Conservation (phyloP, 2,888 invertebrate species). For the Phymatocera aterrima region DNA sequence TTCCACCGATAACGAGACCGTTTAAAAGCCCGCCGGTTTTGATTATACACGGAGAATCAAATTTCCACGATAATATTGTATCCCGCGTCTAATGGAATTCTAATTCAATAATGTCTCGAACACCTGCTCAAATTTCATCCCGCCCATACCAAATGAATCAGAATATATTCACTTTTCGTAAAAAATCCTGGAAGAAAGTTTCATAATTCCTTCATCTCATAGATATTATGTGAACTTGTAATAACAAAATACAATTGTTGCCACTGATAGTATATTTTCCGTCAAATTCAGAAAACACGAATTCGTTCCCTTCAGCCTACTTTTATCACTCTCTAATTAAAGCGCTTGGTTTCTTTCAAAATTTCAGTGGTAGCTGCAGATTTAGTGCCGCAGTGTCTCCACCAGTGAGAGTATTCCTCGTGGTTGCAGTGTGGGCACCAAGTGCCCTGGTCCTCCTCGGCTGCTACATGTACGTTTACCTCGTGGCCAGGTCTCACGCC, state of each 20-base stretch:
- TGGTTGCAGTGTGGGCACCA: constrained; percentile 79
- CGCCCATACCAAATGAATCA: neutral
- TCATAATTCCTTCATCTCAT: too few species aligned
- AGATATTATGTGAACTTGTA: too few species aligned
- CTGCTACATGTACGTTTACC: constrained; percentile 81
- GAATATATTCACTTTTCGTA: neutral
- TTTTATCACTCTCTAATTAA: neutral
- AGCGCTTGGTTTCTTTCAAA: constrained; percentile 49
- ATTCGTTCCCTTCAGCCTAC: neutral
- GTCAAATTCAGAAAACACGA: neutral
- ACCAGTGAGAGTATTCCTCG: constrained; percentile 78
- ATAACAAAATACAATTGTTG: too few species aligned
- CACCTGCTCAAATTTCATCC: neutral
- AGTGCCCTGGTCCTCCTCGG: constrained; percentile 78
- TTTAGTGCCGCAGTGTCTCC: constrained; percentile 76
- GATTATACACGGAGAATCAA: neutral
- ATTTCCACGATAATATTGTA: neutral
- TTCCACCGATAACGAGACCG: neutral
- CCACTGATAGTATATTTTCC: neutral
- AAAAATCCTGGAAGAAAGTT: too few species aligned
- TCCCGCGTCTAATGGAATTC: neutral
- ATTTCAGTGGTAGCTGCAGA: constrained; percentile 75
- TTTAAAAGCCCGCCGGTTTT: neutral
- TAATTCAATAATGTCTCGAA: constrained; percentile 4
- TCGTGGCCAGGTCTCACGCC: constrained; percentile 80